phyloP scores from a whole-genome alignment of 2,797 vertebrate genomes.

The Crypturellus tataupa region DNA sequence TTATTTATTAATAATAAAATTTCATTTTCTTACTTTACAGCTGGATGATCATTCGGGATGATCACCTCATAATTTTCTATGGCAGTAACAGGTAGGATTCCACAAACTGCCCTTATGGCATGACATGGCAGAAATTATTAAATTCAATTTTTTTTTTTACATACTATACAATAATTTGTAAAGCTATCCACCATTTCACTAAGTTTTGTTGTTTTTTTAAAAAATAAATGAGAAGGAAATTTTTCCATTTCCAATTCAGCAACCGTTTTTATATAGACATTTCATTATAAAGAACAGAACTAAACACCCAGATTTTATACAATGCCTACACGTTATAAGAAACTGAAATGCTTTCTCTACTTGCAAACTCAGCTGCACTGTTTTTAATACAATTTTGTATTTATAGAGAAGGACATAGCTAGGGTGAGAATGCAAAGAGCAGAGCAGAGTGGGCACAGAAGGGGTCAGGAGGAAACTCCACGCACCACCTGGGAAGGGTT shows the following conservation, averaged over 20 bases:
- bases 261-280: background rate
- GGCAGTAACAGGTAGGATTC: background rate
- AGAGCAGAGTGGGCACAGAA: background rate
- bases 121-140: background rate
- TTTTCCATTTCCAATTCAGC: background rate
- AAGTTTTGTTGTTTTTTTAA: constrained; percentile 17
- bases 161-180: background rate
- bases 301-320: background rate
- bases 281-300: background rate
- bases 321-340: background rate
- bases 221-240: background rate
- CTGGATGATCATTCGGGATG: background rate
- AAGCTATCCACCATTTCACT: background rate
- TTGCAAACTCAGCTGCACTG: background rate
- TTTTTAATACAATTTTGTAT: background rate
- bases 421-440: background rate
- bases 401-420: background rate
- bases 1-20: constrained; percentile 2
- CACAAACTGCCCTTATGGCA: background rate
- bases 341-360: background rate
- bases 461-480: background rate
- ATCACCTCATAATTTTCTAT: constrained; percentile 20
- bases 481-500: background rate
- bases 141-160: constrained; percentile 13
- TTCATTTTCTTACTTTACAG: background rate